Conservation (phyloP, 2,797 vertebrate species). For the Neosalanx taihuensis region DNA sequence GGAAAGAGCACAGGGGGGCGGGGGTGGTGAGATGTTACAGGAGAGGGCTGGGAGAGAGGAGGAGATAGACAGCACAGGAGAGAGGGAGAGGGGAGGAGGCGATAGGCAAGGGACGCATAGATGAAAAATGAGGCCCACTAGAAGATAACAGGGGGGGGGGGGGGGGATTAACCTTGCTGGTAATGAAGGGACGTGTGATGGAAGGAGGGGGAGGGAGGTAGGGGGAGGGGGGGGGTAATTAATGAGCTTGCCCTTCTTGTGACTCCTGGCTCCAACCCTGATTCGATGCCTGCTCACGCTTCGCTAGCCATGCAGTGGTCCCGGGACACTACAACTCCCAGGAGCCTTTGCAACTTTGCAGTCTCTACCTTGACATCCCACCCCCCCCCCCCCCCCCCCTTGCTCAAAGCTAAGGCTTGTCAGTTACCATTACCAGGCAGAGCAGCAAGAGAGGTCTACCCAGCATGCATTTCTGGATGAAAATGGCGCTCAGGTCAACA, state of each 20-base stretch:
- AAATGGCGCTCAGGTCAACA: too few relatives aligned
- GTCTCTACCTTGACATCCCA: constrained; percentile 11
- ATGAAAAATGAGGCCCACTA: constrained; percentile 81
- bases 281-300: constrained; percentile 51
- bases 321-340: constrained; percentile 42
- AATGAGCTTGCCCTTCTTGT: constrained; percentile 81
- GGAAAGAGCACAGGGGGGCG: not conserved
- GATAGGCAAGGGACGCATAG: constrained; percentile 45
- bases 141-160: constrained; percentile 59
- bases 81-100: constrained; percentile 4
- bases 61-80: constrained; percentile 18
- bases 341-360: not conserved
- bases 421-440: not conserved
- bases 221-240: constrained; percentile 74
- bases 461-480: too few relatives aligned
- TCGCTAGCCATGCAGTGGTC: constrained; percentile 47
- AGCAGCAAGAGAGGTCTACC: too few relatives aligned
- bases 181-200: constrained; percentile 81
- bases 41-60: not conserved
- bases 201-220: constrained; percentile 45
- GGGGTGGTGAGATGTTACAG: not conserved
- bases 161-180: constrained; percentile 90
- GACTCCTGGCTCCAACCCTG: constrained; percentile 60
- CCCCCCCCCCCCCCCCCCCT: constrained; percentile 27
- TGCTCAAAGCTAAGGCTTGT: not conserved